Evolutionary conservation across 2,888 invertebrate species (phyloP), one percentile per base, ranked within the genome.

Genomic region (Merodon equestris): DNA sequence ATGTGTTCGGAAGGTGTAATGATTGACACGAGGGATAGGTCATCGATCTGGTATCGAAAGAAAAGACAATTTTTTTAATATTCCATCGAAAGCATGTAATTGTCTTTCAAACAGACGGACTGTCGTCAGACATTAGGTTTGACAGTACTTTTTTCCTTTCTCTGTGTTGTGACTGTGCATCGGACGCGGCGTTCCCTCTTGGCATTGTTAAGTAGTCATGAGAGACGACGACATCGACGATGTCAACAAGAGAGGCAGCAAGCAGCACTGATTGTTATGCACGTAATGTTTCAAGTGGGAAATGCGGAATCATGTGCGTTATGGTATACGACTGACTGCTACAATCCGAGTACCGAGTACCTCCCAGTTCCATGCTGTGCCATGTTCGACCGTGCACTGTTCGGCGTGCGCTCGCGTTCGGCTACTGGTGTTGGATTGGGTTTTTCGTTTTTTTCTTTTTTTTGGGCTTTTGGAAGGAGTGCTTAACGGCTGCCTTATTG

Each of bases 211-310:
- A 53, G n/a, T 61, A 61, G 58, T 71, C 12, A 42, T 60, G 40
- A 56, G 68, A 18, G 64, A 50, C 27, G 44, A 66, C 40, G 45
- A 77, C 53, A 40, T n/a, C 27, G 27, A 7, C 7, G 27, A 27
- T 27, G 27, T 27, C 3, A 42, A 67, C 57, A 67, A 72, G 57
- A 7, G 2, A 27, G 7, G 27, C 7, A 27, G 27, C 27, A n/a
- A 63, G 53, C 63, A 73, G 56, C 38, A 63, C 76, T 79, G 79
- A 79, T 79, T 79, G 79, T 74, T 79, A 79, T 79, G 79, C 79
- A 79, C 73, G 79, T 74, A 74, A 60, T 79, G 79, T 61, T 79
- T 64, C 79, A 70, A 79, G 79, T 79, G 79, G 74, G 79, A 79
- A 79, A 79, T 68, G 79, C 79, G 79, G 79, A 79, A 79, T 72